Evolutionary conservation across 2,113 vertebrate species (phyloP), one percentile per base, ranked within the genome.

Genomic region (Tapirus terrestris): DNA sequence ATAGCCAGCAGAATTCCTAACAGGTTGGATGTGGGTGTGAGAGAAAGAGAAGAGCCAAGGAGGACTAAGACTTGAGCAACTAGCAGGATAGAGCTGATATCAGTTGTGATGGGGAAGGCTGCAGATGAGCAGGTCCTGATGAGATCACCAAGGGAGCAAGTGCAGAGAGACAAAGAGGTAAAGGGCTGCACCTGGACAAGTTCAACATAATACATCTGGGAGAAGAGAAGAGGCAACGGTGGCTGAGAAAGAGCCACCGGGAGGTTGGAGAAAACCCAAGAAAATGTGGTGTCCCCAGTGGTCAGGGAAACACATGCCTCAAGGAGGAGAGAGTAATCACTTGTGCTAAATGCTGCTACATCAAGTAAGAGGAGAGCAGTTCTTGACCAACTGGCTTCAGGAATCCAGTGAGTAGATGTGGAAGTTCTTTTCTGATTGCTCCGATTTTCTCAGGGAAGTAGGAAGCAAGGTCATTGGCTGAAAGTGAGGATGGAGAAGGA

Each of bases 261-360:
- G 29, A 80, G 0, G 17, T 3, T 33, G 25, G 31, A 58, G n/a
- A 6, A 61, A 53, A 65, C 51, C 3, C 21, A 11, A 23, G n/a
- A n/a, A 43, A 10, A 1, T 33, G 14, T 10, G 7, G 1, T 20
- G 0, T n/a, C n/a, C 11, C 39, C 1, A 27, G 43, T 31, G 45
- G 29, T 63, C 23, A 5, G 8, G 2, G 48, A 73, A 53, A 36
- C 8, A 14, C 1, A 0, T 1, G 4, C 0, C 8, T 21, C 51
- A 39, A 53, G 45, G 29, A 80, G 9, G 7, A 77, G 72, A 21
- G 17, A 21, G 20, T 18, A n/a, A 31, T 5, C 45, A 16, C 1
- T 31, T 13, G 29, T 36, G 13, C 14, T n/a, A 31, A 33, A 3
- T 2, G 9, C n/a, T 10, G 33, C 7, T 27, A 5, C 0, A 0